A percentile compares a stretch with the other conserved stretches of the same genome.
Evolutionary conservation across 2,797 vertebrate species (phyloP).

Genomic region (Coregonus ussuriensis): DNA sequence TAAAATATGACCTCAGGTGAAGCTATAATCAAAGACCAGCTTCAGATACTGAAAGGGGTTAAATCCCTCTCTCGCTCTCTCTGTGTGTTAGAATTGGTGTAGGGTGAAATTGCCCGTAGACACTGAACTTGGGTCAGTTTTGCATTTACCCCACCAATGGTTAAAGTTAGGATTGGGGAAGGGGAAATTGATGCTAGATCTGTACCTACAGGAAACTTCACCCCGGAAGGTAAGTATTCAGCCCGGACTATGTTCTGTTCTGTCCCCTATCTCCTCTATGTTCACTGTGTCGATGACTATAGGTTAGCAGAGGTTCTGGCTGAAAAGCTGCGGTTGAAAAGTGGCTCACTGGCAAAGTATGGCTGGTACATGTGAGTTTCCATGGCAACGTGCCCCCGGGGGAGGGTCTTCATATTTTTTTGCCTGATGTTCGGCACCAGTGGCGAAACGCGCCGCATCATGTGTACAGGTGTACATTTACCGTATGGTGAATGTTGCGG

Average conservation of each 20-base stretch:
- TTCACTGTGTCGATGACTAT: background rate
- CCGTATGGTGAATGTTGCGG: no score
- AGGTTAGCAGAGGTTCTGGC: conserved; percentile 6
- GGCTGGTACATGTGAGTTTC: conserved; percentile 22
- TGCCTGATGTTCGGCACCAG: background rate
- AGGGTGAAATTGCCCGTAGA: no score
- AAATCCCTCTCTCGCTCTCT: background rate
- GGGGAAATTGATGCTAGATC: background rate
- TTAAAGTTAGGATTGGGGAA: background rate
- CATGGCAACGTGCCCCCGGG: conserved; percentile 8
- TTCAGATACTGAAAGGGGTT: background rate
- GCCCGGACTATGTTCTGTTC: background rate
- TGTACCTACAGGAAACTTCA: background rate
- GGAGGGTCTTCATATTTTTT: background rate
- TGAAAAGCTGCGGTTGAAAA: conserved; percentile 1
- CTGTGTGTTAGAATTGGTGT: background rate
- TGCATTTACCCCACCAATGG: no score
- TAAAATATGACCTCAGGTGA: background rate
- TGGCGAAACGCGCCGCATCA: no score
- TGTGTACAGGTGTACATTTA: no score
- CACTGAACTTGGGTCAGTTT: no score
- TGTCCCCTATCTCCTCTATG: background rate
- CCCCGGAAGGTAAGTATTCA: background rate
- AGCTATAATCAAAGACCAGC: background rate
- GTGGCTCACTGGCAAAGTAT: conserved; percentile 4